These are phyloP conservation scores for Megaptera novaeangliae DNA, from an alignment of 2,113 vertebrate species.

Conservation along the genomic window DNA sequence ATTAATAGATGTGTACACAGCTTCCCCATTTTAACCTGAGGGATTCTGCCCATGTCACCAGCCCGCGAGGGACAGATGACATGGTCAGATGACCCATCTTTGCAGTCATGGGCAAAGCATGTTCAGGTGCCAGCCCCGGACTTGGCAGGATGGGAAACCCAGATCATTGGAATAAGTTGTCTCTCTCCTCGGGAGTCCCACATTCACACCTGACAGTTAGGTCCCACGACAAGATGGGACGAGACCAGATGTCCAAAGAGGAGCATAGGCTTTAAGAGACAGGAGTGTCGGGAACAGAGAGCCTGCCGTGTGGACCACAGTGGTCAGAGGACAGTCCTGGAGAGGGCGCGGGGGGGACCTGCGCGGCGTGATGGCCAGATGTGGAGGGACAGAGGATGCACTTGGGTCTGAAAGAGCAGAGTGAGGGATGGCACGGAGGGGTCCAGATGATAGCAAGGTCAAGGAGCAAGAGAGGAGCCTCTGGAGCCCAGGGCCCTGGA, in stretches of 20 bases:
- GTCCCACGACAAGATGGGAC: neutral
- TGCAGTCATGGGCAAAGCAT: neutral
- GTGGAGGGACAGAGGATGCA: neutral
- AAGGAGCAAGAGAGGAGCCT: neutral
- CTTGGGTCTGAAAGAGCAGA: neutral
- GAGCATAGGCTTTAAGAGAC: neutral
- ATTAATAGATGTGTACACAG: neutral
- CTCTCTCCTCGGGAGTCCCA: neutral
- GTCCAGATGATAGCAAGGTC: neutral
- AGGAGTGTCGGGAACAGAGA: neutral
- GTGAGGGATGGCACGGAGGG: neutral
- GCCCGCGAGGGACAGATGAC: neutral
- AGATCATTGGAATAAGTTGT: neutral
- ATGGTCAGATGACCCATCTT: neutral
- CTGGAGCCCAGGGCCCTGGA: neutral
- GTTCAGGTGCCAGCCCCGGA: neutral
- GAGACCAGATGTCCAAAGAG: neutral
- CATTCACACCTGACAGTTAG: neutral
- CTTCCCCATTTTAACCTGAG: neutral
- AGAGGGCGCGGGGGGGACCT: fast-evolving
- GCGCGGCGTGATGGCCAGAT: neutral
- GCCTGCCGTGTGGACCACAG: neutral
- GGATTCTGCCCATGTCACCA: neutral
- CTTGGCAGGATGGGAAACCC: neutral
- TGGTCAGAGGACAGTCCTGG: fast-evolving